Base-by-base conservation (phyloP, 92 coral and sea anemone genomes). In the Parazoanthus darwini region DNA sequence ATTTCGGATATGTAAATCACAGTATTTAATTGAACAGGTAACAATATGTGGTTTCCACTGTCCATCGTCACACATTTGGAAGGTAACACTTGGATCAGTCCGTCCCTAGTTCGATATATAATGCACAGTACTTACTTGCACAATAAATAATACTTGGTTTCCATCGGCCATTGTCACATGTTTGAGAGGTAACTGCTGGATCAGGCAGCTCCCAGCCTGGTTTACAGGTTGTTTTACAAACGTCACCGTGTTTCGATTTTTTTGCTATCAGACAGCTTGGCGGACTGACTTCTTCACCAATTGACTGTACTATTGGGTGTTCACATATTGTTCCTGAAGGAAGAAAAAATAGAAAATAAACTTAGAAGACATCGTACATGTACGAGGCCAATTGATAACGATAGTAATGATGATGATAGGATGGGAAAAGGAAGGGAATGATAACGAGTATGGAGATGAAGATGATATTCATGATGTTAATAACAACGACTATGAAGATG, bases 171-270 rank as follows among this genome's bases (percentile, higher is more conserved):
- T 56, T 2, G 68, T 80, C 48, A 36, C 85, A 80, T 15, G 73
- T 80, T 56, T 80, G 85, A 11, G 20, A 46, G 85, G 35, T 56
- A 18, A 58, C 71, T 29, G 48, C 14, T 11, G 85, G 48, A 16
- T 80, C 72, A 11, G 15, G 58, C 25, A 80, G 23, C 46, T 56
- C 72, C 71, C 71, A 80, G 63, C 85, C 85, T 14, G 85, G 73
- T 35, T 80, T 80, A 22, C 85, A 80, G 14, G 72, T 80, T 56
- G 33, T 80, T 36, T 66, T 80, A 54, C 85, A 80, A 56, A 80
- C 73, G 26, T 80, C 85, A 36, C 85, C 85, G 26, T 80, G 85
- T 35, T 80, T 80, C 0, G 85, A 80, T 38, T 66, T 36, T 35
- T 80, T 35, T 3, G n/a, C 72, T 18, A 58, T 36, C 14, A 80